Percentiles rank a stretch among this genome's conserved stretches.
These are phyloP conservation scores for Volucella inflata DNA, from an alignment of 2,888 invertebrate species.

Conservation along the genomic window DNA sequence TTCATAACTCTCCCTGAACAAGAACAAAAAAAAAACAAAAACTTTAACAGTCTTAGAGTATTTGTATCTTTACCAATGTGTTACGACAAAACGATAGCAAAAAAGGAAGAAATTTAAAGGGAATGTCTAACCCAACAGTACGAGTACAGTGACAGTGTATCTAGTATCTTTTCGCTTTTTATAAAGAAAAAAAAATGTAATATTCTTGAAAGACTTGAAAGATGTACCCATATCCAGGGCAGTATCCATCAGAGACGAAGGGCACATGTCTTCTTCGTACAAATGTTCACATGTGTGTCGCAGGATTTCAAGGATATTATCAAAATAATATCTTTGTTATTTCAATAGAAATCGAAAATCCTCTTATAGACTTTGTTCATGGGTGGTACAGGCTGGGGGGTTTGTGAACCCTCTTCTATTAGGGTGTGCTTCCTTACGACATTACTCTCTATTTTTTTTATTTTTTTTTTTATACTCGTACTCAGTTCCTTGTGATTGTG, in stretches of 20 bases:
- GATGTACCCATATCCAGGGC: slow-evolving; percentile 38
- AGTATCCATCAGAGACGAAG: not conserved
- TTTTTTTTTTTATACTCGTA: slow-evolving; percentile 10
- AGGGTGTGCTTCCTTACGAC: slow-evolving; percentile 25
- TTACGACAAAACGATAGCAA: slow-evolving; percentile 18
- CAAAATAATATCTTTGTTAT: slow-evolving; percentile 76
- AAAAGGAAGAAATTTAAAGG: slow-evolving; percentile 33
- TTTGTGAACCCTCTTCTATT: not conserved
- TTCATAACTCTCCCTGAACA: slow-evolving; percentile 56
- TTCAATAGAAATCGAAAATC: slow-evolving; percentile 76
- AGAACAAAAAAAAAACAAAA: not conserved
- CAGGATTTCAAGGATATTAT: slow-evolving; percentile 74
- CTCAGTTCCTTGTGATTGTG: slow-evolving; percentile 20
- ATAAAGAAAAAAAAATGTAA: slow-evolving; percentile 54
- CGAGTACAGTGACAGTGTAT: not conserved
- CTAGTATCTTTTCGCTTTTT: slow-evolving; percentile 11
- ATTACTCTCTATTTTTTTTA: not conserved
- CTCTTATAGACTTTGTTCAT: slow-evolving; percentile 70
- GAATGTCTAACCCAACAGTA: slow-evolving; percentile 21
- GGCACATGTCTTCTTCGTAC: slow-evolving; percentile 25
- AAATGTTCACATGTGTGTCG: slow-evolving; percentile 56
- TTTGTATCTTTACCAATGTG: slow-evolving; percentile 55
- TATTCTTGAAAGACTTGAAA: slow-evolving; percentile 62
- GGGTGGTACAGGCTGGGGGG: not conserved
- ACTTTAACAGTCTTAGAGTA: slow-evolving; percentile 31